These are phyloP conservation scores for human (Homo sapiens) DNA, from an alignment of 2,113 vertebrate genomes.

Conservation along the genomic window GRCh38 chr13:42364501-42365000, in stretches of 20 bases:
- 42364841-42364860: not conserved
- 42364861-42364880: not conserved
- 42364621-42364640: fast-evolving
- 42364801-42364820: not conserved
- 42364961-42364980: not conserved
- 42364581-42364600: not conserved
- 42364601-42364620: not conserved
- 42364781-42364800: not conserved
- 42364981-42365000: not conserved
- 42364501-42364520: not conserved
- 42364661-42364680: not conserved
- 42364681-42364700: not conserved
- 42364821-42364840: not conserved
- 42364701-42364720: not conserved
- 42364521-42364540: not conserved
- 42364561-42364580: not conserved
- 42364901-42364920: not conserved
- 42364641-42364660: not conserved
- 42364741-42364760: not conserved
- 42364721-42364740: not conserved
- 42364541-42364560: not conserved
- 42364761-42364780: not conserved
- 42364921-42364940: not conserved
- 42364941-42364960: not conserved
- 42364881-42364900: not conserved